phyloP scores from a whole-genome alignment of 2,797 vertebrate species.

The Acipenser transmontanus region DNA sequence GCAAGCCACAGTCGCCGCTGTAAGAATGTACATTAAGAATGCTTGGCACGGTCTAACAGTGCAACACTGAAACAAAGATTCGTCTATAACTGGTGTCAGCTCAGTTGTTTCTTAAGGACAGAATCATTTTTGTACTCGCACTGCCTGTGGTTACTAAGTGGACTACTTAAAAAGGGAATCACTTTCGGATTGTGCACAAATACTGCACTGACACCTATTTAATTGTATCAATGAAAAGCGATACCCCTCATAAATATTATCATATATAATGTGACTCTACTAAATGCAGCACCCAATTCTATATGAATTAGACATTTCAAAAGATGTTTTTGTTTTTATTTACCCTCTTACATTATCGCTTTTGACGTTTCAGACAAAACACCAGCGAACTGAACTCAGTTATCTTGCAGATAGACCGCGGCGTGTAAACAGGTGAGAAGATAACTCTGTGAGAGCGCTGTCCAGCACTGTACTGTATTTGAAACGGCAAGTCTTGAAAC shows the following conservation, averaged over 20 bases:
- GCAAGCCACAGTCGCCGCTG: conserved; percentile 16
- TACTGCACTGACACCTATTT: not conserved
- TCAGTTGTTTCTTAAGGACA: conserved; percentile 44
- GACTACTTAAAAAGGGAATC: not conserved
- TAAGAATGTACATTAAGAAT: conserved; percentile 64
- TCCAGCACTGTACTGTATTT: not conserved
- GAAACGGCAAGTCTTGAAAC: not conserved
- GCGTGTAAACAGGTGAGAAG: conserved; percentile 90
- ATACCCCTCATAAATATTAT: not conserved
- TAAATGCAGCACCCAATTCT: not conserved
- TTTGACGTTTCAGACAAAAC: conserved; percentile 79
- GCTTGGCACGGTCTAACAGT: conserved; percentile 52
- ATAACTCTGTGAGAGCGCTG: not conserved
- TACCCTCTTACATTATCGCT: conserved; percentile 7
- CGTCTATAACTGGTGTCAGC: conserved; percentile 62
- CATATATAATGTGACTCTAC: not conserved
- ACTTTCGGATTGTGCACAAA: not conserved
- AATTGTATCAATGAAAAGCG: not conserved
- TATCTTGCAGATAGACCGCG: conserved; percentile 97
- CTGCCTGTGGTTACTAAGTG: conserved; percentile 31
- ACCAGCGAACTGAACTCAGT: conserved; percentile 93
- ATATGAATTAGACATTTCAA: conserved; percentile 4
- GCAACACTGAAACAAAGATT: conserved; percentile 63
- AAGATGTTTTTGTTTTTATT: conserved; percentile 5
- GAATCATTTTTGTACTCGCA: conserved; percentile 31